phyloP scores from a whole-genome alignment of 2,797 vertebrate genomes.

The Rhinella marina region DNA sequence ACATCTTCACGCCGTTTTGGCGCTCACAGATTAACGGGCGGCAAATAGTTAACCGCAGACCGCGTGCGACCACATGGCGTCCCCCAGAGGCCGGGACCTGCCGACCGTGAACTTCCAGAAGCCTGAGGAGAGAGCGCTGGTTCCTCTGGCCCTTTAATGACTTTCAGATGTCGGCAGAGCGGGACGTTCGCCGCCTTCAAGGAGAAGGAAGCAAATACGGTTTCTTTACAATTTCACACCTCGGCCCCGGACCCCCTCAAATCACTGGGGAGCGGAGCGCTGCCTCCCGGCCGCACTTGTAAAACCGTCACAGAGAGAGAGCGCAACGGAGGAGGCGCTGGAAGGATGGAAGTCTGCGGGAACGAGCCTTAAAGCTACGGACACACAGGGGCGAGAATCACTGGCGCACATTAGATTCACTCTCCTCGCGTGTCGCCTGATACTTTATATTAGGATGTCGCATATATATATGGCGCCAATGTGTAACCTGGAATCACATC shows the following conservation, averaged over 20 bases:
- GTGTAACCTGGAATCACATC: no score
- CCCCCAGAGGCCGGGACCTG: background rate
- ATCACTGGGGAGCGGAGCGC: background rate
- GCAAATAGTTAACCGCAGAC: background rate
- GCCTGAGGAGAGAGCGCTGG: background rate
- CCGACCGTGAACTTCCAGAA: background rate
- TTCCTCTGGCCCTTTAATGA: slow-evolving; percentile 9
- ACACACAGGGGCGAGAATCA: no score
- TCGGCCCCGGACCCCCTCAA: slow-evolving; percentile 6
- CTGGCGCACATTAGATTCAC: no score
- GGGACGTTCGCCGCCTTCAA: slow-evolving; percentile 28
- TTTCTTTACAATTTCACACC: slow-evolving; percentile 56
- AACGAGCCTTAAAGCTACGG: no score
- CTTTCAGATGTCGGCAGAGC: slow-evolving; percentile 40
- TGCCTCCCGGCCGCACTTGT: background rate
- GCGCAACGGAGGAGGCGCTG: background rate
- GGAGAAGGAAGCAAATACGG: slow-evolving; percentile 33
- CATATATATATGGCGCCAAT: no score
- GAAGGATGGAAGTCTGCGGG: background rate
- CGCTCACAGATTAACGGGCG: background rate
- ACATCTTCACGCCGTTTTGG: background rate
- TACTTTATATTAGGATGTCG: no score
- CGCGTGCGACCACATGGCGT: background rate
- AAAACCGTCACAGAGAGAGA: background rate
- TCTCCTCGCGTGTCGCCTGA: no score